Evolutionary conservation across 2,113 vertebrate species (phyloP).

Genomic region (Candoia aspera): DNA sequence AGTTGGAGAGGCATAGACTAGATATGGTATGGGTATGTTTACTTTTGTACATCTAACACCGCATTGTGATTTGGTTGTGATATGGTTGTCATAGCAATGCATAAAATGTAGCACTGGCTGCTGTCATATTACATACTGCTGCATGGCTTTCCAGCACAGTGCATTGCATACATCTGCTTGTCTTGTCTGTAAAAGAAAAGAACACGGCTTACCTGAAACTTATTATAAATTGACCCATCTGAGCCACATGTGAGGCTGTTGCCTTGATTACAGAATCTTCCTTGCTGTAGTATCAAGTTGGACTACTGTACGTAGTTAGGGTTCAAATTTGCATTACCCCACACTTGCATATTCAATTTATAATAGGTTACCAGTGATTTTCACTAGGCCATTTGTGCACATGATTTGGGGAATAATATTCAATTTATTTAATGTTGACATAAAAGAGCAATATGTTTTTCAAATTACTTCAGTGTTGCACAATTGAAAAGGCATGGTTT

Average conservation of each 20-base stretch:
- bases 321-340: slow-evolving; percentile 18
- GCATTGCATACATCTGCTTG: slow-evolving; percentile 87
- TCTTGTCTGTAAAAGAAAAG: slow-evolving; percentile 73
- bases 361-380: slow-evolving; percentile 26
- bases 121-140: slow-evolving; percentile 88
- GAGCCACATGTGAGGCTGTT: slow-evolving; percentile 49
- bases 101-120: slow-evolving; percentile 99
- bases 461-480: slow-evolving; percentile 38
- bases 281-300: slow-evolving; percentile 61
- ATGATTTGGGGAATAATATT: slow-evolving; percentile 53
- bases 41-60: slow-evolving; percentile 98
- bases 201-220: slow-evolving; percentile 57
- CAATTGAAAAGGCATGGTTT: slow-evolving; percentile 27
- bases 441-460: slow-evolving; percentile 14
- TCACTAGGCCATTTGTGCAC: slow-evolving; percentile 46
- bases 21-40: slow-evolving; percentile 99
- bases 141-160: slow-evolving; percentile 96
- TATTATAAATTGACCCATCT: slow-evolving; percentile 55
- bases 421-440: slow-evolving; percentile 44
- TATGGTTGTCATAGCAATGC: slow-evolving; percentile 93
- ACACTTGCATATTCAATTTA: slow-evolving; percentile 40
- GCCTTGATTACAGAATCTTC: slow-evolving; percentile 56
- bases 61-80: slow-evolving; percentile 96
- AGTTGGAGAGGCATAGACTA: slow-evolving; percentile 99
- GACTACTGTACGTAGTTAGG: slow-evolving; percentile 42